Evolutionary conservation across 2,888 invertebrate species (phyloP).

Genomic region (Carpatolechia fugitivella): DNA sequence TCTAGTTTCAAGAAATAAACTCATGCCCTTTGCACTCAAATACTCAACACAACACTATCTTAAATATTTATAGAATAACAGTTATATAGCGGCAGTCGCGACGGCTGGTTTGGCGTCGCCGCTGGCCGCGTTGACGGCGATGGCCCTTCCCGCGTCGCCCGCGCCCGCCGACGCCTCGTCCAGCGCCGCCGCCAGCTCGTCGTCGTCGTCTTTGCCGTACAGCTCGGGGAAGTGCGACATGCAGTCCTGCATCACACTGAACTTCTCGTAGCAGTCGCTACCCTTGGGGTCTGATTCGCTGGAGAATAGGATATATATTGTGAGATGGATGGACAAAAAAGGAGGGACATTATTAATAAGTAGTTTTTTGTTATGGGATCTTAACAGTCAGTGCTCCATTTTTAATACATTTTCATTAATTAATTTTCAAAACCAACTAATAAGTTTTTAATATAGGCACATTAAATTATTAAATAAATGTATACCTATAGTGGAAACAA

Average conservation of each 20-base stretch:
- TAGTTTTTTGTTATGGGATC: no score
- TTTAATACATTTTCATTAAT: no score
- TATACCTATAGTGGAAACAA: conserved; percentile 92
- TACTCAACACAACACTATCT: no score
- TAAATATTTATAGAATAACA: no score
- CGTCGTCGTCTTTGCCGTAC: conserved; percentile 86
- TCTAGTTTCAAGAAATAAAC: neutral
- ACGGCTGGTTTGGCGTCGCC: no score
- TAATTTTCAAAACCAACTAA: no score
- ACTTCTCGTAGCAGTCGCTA: conserved; percentile 94
- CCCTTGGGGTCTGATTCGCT: conserved; percentile 94
- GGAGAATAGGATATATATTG: neutral
- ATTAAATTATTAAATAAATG: no score
- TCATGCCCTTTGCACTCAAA: no score
- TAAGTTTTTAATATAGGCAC: no score
- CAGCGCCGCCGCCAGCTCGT: conserved; percentile 57
- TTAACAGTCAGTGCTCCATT: no score
- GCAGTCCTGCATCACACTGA: conserved; percentile 94
- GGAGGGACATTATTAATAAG: neutral
- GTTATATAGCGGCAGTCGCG: no score
- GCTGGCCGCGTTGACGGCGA: neutral
- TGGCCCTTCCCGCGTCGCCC: conserved; percentile 23
- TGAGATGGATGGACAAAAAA: no score
- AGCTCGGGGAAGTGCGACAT: conserved; percentile 92
- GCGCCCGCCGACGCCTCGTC: conserved; percentile 21